Evolutionary conservation across 2,113 vertebrate species (phyloP).

Genomic region (Grantiella picta): DNA sequence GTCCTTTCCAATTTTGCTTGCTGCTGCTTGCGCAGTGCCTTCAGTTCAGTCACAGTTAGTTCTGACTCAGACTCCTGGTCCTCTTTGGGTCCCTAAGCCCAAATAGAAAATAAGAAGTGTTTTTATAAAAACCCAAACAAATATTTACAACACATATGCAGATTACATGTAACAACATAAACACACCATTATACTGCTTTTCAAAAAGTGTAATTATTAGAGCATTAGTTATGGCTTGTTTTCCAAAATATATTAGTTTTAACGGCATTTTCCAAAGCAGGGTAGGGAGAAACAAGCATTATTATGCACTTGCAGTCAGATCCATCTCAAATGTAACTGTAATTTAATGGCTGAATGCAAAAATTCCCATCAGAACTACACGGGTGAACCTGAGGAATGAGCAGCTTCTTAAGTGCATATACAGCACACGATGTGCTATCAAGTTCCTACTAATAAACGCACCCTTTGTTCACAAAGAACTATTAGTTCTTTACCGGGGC

Average conservation of each 20-base stretch:
- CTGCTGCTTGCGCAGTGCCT: conserved; percentile 82
- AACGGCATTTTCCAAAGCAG: not conserved
- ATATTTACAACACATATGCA: not conserved
- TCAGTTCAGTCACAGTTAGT: conserved; percentile 88
- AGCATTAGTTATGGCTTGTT: not conserved
- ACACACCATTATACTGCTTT: fast-evolving
- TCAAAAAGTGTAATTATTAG: not conserved
- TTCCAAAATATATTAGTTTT: not conserved
- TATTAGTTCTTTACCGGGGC: fast-evolving
- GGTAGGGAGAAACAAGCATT: fast-evolving
- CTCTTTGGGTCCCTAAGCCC: conserved; percentile 86
- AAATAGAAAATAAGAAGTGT: not conserved
- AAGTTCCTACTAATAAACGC: not conserved
- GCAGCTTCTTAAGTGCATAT: fast-evolving
- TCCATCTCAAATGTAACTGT: not conserved
- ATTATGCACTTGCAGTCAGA: not conserved
- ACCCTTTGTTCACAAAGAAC: not conserved
- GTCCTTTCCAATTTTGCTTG: conserved; percentile 84
- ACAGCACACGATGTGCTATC: fast-evolving
- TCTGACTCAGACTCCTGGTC: conserved; percentile 93
- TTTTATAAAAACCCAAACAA: not conserved
- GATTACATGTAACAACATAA: not conserved
- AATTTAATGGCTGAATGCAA: not conserved
- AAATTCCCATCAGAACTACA: fast-evolving
- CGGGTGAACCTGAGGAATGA: fast-evolving